Evolutionary conservation across 2,888 invertebrate genomes (phyloP).

Genomic region (Megaustenia siamemsis): DNA sequence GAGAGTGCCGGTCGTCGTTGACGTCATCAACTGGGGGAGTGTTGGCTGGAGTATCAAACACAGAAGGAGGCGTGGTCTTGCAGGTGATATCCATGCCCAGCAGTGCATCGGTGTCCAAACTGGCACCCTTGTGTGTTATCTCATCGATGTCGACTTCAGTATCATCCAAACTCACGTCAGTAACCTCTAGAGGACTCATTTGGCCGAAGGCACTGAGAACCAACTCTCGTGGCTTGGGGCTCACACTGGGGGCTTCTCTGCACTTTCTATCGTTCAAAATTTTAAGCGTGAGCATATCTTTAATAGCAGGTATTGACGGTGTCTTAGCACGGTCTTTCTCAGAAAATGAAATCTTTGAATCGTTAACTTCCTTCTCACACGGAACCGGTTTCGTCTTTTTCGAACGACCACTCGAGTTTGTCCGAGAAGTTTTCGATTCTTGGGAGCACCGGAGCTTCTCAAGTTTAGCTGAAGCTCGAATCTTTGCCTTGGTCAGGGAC

Average conservation of each 20-base stretch:
- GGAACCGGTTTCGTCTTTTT: not conserved
- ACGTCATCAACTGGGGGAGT: slow-evolving; percentile 36
- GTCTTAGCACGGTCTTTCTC: not conserved
- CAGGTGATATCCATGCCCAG: not conserved
- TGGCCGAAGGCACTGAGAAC: slow-evolving; percentile 34
- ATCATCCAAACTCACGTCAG: not conserved
- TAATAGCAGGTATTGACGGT: slow-evolving; percentile 47
- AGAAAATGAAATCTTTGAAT: not conserved
- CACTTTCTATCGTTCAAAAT: slow-evolving; percentile 46
- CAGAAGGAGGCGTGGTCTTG: slow-evolving; percentile 29
- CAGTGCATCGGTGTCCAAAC: not conserved
- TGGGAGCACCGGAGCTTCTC: slow-evolving; percentile 18
- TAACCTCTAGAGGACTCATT: slow-evolving; percentile 46
- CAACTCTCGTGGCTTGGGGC: not conserved
- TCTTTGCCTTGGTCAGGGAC: slow-evolving; percentile 41
- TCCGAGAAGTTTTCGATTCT: not conserved
- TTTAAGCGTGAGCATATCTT: slow-evolving; percentile 48
- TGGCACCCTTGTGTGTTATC: too few relatives aligned
- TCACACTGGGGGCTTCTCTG: not conserved
- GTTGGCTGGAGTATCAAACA: slow-evolving; percentile 50
- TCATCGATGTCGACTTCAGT: slow-evolving; percentile 2
- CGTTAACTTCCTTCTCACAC: not conserved
- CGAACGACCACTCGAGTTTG: slow-evolving; percentile 29
- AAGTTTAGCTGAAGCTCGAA: slow-evolving; percentile 34
- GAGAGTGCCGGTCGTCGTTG: slow-evolving; percentile 25